Conservation (phyloP, 2,888 invertebrate species). For the Ormyrus labotus region DNA sequence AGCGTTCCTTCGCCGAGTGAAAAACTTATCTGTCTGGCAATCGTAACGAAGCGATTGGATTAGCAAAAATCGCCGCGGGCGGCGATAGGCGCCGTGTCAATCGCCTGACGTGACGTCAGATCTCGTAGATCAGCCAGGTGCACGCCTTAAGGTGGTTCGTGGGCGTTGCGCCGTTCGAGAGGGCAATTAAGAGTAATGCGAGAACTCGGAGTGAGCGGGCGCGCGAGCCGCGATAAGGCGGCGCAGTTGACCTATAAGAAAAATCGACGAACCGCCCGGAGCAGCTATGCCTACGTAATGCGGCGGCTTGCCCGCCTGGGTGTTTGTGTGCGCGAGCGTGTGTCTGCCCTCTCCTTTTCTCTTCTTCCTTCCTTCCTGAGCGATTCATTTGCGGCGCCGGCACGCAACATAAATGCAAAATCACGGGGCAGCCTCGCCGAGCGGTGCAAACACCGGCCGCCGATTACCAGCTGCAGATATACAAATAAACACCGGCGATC, state of each 20-base stretch:
- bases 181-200: slow-evolving; percentile 72
- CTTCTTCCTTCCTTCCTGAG: slow-evolving; percentile 21
- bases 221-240: slow-evolving; percentile 64
- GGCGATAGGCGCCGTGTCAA: slow-evolving; percentile 20
- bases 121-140: slow-evolving; percentile 55
- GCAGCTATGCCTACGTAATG: background rate
- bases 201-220: slow-evolving; percentile 62
- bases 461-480: slow-evolving; percentile 5
- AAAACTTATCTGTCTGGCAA: no score
- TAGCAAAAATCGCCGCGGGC: background rate
- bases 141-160: slow-evolving; percentile 62
- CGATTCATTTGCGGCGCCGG: slow-evolving; percentile 31
- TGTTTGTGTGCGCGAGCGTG: background rate
- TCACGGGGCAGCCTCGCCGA: background rate
- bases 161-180: slow-evolving; percentile 67
- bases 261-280: slow-evolving; percentile 65
- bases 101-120: slow-evolving; percentile 53
- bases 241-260: slow-evolving; percentile 69
- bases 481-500: slow-evolving; percentile 31
- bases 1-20: no score
- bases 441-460: background rate
- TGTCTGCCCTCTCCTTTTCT: slow-evolving; percentile 13
- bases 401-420: slow-evolving; percentile 47
- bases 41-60: no score
- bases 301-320: background rate